phyloP scores from a whole-genome alignment of 2,888 invertebrate genomes.

The Spisula solida region DNA sequence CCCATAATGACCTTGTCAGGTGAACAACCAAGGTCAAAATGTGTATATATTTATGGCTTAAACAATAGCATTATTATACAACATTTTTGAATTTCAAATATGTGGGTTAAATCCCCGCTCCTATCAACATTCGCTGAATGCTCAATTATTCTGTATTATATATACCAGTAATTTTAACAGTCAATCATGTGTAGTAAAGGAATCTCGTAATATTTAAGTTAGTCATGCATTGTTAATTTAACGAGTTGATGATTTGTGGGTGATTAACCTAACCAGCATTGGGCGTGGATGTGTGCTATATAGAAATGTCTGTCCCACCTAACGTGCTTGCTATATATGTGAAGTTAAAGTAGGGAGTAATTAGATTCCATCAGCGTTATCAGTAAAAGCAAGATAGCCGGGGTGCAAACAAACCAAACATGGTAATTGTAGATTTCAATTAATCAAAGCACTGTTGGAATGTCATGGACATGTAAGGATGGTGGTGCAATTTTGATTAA shows the following conservation, averaged over 20 bases:
- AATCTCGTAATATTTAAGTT: not conserved
- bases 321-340: not conserved
- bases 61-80: no score
- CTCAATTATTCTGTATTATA: no score
- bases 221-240: not conserved
- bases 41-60: no score
- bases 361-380: conserved; percentile 2
- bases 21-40: no score
- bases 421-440: not conserved
- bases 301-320: not conserved
- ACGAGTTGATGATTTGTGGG: not conserved
- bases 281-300: not conserved
- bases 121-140: no score
- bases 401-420: not conserved
- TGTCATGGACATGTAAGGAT: not conserved
- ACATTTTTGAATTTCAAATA: no score
- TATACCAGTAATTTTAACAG: not conserved
- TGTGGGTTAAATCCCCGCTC: no score
- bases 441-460: conserved; percentile 6
- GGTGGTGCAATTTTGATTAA: not conserved
- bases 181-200: not conserved
- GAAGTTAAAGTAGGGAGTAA: not conserved
- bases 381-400: not conserved
- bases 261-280: not conserved
- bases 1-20: no score